phyloP scores from a whole-genome alignment of 2,888 invertebrate species.

The Ectemnius cavifrons region DNA sequence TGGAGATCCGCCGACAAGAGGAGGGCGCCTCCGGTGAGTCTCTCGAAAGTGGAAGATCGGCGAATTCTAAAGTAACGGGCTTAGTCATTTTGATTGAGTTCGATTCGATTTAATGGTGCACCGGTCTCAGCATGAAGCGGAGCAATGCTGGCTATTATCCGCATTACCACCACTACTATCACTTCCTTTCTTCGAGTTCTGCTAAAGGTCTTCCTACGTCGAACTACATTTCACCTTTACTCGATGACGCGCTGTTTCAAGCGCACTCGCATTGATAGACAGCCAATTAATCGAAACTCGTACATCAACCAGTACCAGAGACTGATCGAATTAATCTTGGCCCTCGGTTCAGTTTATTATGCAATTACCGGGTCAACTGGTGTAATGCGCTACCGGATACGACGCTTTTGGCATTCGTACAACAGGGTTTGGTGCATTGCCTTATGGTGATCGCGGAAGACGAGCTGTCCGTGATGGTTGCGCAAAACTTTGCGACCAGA shows the following conservation, averaged over 20 bases:
- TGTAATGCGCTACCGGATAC: too few species aligned
- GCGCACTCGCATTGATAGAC: background rate
- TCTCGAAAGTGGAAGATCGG: background rate
- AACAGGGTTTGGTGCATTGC: conserved; percentile 23
- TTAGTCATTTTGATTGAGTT: background rate
- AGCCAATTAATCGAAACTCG: background rate
- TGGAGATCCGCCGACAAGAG: too few species aligned
- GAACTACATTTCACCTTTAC: conserved; percentile 2
- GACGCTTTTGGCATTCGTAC: conserved; percentile 39
- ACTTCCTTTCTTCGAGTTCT: conserved; percentile 5
- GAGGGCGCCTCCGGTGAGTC: background rate
- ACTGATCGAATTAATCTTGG: background rate
- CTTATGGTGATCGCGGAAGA: conserved; percentile 27
- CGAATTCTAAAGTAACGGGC: background rate
- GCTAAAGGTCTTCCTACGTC: background rate
- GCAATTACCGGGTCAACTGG: too few species aligned
- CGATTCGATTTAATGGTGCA: background rate
- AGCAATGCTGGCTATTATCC: background rate
- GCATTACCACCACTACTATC: background rate
- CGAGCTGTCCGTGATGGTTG: conserved; percentile 10
- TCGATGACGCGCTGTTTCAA: background rate
- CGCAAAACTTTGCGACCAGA: conserved; percentile 7
- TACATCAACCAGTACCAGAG: background rate
- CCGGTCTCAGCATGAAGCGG: background rate
- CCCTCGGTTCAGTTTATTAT: too few species aligned